Base-by-base conservation (phyloP, 2,797 vertebrate species). In the Strix occidentalis region DNA sequence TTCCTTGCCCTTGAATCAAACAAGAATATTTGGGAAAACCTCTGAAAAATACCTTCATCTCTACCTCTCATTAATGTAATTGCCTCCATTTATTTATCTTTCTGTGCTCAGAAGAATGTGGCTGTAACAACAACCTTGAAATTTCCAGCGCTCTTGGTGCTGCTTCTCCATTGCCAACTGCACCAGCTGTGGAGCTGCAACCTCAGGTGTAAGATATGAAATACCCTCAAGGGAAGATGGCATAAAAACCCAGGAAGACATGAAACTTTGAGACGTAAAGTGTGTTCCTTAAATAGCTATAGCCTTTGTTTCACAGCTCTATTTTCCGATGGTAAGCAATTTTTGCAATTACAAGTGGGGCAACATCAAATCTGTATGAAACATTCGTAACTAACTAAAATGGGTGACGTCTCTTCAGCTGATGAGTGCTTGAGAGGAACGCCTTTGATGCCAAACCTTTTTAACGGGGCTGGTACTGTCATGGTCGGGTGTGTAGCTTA, bases 301-400 rank as follows among this genome's bases (percentile, higher is more conserved):
- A 66, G 45, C 39, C 48, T 95, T 87, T 92, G 69, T 93, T 91
- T 92, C 61, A 45, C 48, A 83, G 61, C 39, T 86, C 79, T 88
- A 0, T 92, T 84, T 93, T 93, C 54, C 83, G 51, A 37, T 3
- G 51, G 65, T 46, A 84, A 90, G 60, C 79, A 84, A 78, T 86
- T 90, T 92, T 76, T 89, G 76, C 83, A 64, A 66, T 89, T 93
- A 72, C 58, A 95, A 94, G 76, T 53, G 65, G 63, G n/a, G 35
- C 18, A 33, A 56, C 84, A 85, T 70, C 43, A 92, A 71, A 81
- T 50, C 53, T 24, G 35, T 79, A 91, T 96, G 89, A 96, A 96
- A 96, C 72, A 93, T 96, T 95, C 63, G 63, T 94, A 93, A 84
- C 82, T 84, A 84, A 78, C 78, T 92, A 63, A 94, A 97, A 93